phyloP scores from a whole-genome alignment of 1,140 invertebrate species.

The Drosophila baimaii region DNA sequence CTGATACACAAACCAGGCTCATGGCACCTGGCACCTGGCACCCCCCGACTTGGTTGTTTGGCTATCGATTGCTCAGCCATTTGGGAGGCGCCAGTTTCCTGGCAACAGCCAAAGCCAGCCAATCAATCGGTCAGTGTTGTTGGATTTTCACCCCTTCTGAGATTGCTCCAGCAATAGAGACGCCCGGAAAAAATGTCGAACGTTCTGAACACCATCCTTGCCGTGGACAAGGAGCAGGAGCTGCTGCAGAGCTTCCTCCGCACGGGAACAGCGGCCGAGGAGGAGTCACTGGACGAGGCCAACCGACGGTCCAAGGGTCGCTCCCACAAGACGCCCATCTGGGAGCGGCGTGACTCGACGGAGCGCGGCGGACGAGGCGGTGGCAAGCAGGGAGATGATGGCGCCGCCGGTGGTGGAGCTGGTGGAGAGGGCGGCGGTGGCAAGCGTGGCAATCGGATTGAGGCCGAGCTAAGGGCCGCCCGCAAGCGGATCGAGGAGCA shows the following conservation, averaged over 20 bases:
- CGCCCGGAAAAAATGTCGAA: slow-evolving; percentile 47
- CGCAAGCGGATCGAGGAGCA: slow-evolving; percentile 75
- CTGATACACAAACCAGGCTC: too few relatives aligned
- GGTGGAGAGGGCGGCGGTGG: slow-evolving; percentile 30
- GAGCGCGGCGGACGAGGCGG: slow-evolving; percentile 34
- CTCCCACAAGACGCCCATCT: slow-evolving; percentile 56
- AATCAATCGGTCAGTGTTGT: slow-evolving; percentile 67
- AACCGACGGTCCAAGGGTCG: slow-evolving; percentile 63
- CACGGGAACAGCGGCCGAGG: slow-evolving; percentile 85
- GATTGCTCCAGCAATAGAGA: not conserved
- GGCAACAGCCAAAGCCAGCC: slow-evolving; percentile 58
- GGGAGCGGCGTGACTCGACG: slow-evolving; percentile 57
- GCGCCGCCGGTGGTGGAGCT: slow-evolving; percentile 18
- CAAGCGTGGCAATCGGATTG: slow-evolving; percentile 81
- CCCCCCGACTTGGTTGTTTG: slow-evolving; percentile 42
- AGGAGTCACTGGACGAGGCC: slow-evolving; percentile 66
- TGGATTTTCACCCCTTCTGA: slow-evolving; percentile 46
- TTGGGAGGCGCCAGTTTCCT: slow-evolving; percentile 48
- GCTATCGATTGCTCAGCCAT: slow-evolving; percentile 69
- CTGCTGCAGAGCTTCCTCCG: slow-evolving; percentile 90
- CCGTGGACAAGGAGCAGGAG: slow-evolving; percentile 88
- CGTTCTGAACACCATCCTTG: slow-evolving; percentile 85
- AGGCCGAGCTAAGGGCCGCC: slow-evolving; percentile 72
- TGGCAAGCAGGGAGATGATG: slow-evolving; percentile 68
- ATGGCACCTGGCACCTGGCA: slow-evolving; percentile 20